A percentile compares a stretch with the other conserved stretches of the same genome.
These are phyloP conservation scores for Drosophila differens DNA, from an alignment of 2,888 invertebrate species.

Conservation along the genomic window DNA sequence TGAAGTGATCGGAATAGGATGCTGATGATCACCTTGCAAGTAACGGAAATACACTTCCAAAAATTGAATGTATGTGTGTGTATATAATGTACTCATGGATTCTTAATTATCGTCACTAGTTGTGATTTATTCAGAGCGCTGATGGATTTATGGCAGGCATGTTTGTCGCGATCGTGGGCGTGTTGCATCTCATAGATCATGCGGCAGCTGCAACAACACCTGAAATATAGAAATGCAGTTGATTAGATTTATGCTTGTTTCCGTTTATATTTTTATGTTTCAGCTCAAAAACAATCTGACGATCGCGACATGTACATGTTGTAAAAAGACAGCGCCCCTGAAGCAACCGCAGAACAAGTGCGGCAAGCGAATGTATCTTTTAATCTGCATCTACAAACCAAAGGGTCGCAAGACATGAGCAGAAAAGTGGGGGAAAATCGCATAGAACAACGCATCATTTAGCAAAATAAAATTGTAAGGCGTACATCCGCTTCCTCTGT, in stretches of 20 bases:
- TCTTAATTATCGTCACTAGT: slow-evolving; percentile 68
- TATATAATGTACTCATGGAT: slow-evolving; percentile 39
- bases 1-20: slow-evolving; percentile 67
- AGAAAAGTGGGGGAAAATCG: background rate
- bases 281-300: background rate
- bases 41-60: slow-evolving; percentile 67
- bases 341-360: slow-evolving; percentile 25
- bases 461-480: slow-evolving; percentile 6
- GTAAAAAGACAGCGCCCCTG: background rate
- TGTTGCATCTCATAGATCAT: slow-evolving; percentile 67
- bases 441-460: background rate
- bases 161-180: slow-evolving; percentile 62
- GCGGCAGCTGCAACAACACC: slow-evolving; percentile 66
- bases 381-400: slow-evolving; percentile 1
- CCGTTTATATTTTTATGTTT: slow-evolving; percentile 34
- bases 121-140: slow-evolving; percentile 69
- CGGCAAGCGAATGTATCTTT: background rate
- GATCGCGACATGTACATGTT: background rate
- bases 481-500: slow-evolving; percentile 36
- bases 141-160: slow-evolving; percentile 79
- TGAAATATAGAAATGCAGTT: slow-evolving; percentile 59
- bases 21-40: slow-evolving; percentile 73
- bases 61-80: background rate
- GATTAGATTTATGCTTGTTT: slow-evolving; percentile 71
- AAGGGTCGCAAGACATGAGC: background rate